Base-by-base conservation (phyloP, 2,113 vertebrate genomes). In the Mus spicilegus region DNA sequence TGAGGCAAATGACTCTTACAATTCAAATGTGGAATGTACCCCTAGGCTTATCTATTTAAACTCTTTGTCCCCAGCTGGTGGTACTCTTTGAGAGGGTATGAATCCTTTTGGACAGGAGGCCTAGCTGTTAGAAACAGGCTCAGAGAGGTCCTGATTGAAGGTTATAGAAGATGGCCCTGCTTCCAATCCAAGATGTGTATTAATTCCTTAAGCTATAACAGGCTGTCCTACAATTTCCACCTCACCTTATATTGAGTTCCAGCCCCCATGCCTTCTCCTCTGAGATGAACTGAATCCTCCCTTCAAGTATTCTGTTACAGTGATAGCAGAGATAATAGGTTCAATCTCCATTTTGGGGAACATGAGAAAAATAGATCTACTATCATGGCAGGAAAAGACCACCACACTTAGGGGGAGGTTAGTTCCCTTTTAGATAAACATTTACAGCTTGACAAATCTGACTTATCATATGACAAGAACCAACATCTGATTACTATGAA, bases 391-490 rank as follows among this genome's bases (percentile, higher is more conserved):
- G 33, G 87, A 51, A 22, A 33, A 78, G 54, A 94, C 65, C 56
- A 33, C 46, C 58, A 63, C 5, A 30, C n/a, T 84, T 26, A 33
- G 82, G 81, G 30, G 75, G 63, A 42, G 24, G 56, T 93, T 51
- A 86, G 65, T 86, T 70, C 28, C 36, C 87, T 84, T 96, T 85
- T 39, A 87, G 82, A 63, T 65, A 10, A 80, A 36, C 33, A 84
- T 26, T 54, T 77, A 30, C 13, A 73, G 2, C 28, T 58, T 89
- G 56, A 46, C 77, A 88, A 82, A 56, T 92, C 46, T 69, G 24
- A 88, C 69, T 39, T 46, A 65, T 76, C 54, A 54, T 36, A 69
- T 63, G 82, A 69, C 65, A 39, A 82, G 42, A 91, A 61, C 20
- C 67, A 30, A 77, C 9, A 51, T 65, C 72, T 2, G 16, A 56